Base-by-base conservation (phyloP, 2,797 vertebrate species). In the Rhynchonycteris naso region DNA sequence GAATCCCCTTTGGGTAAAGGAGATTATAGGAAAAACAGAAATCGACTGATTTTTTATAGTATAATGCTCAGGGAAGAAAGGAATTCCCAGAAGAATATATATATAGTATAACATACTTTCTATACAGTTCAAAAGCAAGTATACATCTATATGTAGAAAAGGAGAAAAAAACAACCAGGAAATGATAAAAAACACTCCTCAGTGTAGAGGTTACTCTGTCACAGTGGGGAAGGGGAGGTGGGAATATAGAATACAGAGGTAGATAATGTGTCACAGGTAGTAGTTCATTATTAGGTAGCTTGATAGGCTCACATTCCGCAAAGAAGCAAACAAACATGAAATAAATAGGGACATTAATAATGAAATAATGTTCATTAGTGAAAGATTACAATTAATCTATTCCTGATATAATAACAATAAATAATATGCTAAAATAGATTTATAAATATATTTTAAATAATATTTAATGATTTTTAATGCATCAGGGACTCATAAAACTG, bases 121-220 rank as follows among this genome's bases (percentile, higher is more conserved):
- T 68, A 43, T 80, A 38, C 6, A 83, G 28, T 84, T 94, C 50
- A 72, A 74, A 95, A 56, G 10, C 50, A 87, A 61, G 18, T 76
- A 8, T 50, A 28, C 26, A 65, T 47, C 43, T 86, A n/a, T 24
- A 65, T 72, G 33, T 65, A 33, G 76, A 38, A 82, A 89, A 65
- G 43, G 35, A 66, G 59, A 84, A 68, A 54, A 90, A 83, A 68
- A 2, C 69, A 93, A 81, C 50, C 81, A 81, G 47, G 24, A 24
- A 61, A 88, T 52, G 2, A 74, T 84, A 80, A 95, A 87, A 87
- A 89, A 33, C 22, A 63, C 91, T 93, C 76, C 65, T 90, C 24
- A 81, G 1, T 30, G 7, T 33, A 78, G 35, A 52, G 28, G 3
- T 94, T 61, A 68, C n/a, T 88, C 68, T 94, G 47, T 10, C 9